These are phyloP conservation scores for Embidobia sp. DNA, from an alignment of 2,888 invertebrate genomes.

Conservation along the genomic window DNA sequence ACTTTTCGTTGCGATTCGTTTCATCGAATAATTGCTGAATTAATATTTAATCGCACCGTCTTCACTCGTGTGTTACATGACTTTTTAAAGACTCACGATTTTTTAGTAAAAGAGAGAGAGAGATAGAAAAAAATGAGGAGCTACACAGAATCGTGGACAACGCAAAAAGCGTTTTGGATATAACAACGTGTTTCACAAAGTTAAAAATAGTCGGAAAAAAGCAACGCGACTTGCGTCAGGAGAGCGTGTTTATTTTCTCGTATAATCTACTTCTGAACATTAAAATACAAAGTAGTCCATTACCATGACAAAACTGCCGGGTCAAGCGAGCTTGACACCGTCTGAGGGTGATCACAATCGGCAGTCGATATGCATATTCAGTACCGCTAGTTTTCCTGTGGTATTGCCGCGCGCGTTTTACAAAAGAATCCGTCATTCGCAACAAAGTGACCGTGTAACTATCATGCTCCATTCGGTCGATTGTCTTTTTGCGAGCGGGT, in stretches of 20 bases:
- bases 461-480: slow-evolving; percentile 41
- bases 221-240: slow-evolving; percentile 43
- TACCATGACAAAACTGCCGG: slow-evolving; percentile 79
- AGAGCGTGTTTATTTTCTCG: slow-evolving; percentile 70
- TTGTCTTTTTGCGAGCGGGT: slow-evolving; percentile 16
- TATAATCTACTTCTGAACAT: slow-evolving; percentile 76
- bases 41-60: background rate
- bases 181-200: slow-evolving; percentile 23
- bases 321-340: slow-evolving; percentile 77
- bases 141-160: too few relatives aligned
- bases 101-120: background rate
- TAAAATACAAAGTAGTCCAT: slow-evolving; percentile 79
- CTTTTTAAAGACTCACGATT: background rate
- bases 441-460: slow-evolving; percentile 56
- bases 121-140: too few relatives aligned
- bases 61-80: background rate
- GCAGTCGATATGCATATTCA: slow-evolving; percentile 77
- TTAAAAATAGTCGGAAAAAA: slow-evolving; percentile 35
- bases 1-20: slow-evolving; percentile 14
- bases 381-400: slow-evolving; percentile 72
- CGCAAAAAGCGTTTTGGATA: background rate
- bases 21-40: slow-evolving; percentile 33
- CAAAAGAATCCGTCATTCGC: slow-evolving; percentile 60
- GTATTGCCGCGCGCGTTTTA: slow-evolving; percentile 50
- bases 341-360: slow-evolving; percentile 75